Percentiles rank a stretch among this genome's conserved stretches.
phyloP scores from a whole-genome alignment of 2,113 vertebrate species.

The Pluvialis apricaria region DNA sequence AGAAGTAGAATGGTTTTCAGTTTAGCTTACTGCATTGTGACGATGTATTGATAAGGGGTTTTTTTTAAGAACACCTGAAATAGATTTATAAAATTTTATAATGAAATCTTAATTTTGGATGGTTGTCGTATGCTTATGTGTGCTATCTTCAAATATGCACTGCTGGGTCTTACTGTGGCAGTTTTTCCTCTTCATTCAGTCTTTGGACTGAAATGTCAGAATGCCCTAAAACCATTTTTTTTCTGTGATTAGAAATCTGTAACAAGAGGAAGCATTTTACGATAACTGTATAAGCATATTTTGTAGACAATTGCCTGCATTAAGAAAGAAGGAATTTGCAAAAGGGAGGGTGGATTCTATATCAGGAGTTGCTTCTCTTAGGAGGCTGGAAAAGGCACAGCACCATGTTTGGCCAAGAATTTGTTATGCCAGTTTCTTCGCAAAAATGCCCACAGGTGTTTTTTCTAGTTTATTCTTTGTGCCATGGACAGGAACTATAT shows the following conservation, averaged over 20 bases:
- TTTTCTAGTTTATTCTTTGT: background rate
- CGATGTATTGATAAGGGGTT: background rate
- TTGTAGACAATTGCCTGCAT: background rate
- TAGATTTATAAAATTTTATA: background rate
- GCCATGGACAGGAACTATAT: fast-evolving
- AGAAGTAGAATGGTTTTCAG: background rate
- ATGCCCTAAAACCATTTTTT: background rate
- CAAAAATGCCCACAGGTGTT: fast-evolving
- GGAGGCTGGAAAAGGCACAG: background rate
- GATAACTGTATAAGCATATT: background rate
- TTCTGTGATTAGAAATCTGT: background rate
- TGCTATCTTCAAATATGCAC: background rate
- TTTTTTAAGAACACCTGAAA: background rate
- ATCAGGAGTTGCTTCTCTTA: background rate
- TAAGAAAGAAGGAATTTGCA: background rate
- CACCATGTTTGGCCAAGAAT: background rate
- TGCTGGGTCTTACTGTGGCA: background rate
- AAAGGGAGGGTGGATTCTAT: background rate
- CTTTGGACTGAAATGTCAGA: background rate
- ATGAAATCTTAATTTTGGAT: background rate
- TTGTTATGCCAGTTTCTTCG: background rate
- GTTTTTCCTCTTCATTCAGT: background rate
- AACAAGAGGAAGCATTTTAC: background rate
- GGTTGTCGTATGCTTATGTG: background rate
- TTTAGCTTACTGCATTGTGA: background rate